Base-by-base conservation (phyloP, 2,113 vertebrate genomes). In the Onychostruthus taczanowskii region DNA sequence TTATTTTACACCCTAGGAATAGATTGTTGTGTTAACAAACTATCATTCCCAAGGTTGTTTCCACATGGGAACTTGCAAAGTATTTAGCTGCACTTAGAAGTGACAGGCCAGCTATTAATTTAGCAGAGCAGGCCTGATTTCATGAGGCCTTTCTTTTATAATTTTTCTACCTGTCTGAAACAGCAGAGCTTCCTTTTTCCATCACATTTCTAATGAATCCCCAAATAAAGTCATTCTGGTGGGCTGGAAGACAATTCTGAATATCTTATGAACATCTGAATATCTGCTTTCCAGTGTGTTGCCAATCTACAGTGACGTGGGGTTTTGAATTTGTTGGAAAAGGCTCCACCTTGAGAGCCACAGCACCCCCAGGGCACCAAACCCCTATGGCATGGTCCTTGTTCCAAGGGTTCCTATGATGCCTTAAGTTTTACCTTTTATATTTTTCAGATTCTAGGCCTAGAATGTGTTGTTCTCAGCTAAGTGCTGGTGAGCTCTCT, bases 381-480 rank as follows among this genome's bases (percentile, higher is more conserved):
- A 4, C 6, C 21, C 46, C 49, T 5, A 4, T 3, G n/a, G 8
- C 13, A 11, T 2, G 1, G 4, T 8, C 35, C 53, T 50, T 10
- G 5, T 35, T 59, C 53, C 31, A 13, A 3, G 14, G 18, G 16
- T 33, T 66, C 37, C 43, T 18, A 11, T 27, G 35, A 61, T 27
- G 4, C 35, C 24, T 39, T 19, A 27, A 27, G 35, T 27, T 39
- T 27, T 37, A 61, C 16, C 35, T 61, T 37, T 12, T 2, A 18
- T 61, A 8, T 18, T 37, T 61, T 37, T 61, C 58, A 61, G 7
- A 12, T 26, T 37, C n/a, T 37, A n/a, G n/a, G 16, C n/a, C 24
- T 27, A 8, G 16, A 15, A 15, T 24, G 23, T 61, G 35, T 12
- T 3, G 16, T 3, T 37, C 58, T 26, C 35, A 37, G 24, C 58